Percentiles rank a stretch among this genome's conserved stretches.
Evolutionary conservation across 2,113 vertebrate genomes (phyloP).

Genomic region (Seriola dumerili): DNA sequence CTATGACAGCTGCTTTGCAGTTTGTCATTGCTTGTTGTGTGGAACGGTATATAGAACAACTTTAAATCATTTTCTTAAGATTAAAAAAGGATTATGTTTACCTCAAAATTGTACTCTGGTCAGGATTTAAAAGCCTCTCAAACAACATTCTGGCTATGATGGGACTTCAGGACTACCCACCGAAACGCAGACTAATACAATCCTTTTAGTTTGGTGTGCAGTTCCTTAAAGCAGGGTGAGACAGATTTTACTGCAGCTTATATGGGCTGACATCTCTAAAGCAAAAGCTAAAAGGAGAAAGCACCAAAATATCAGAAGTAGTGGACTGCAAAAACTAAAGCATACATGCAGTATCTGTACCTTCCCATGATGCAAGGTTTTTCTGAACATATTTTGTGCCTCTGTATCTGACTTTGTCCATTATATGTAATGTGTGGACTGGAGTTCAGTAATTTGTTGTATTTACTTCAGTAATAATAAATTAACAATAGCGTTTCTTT

Average conservation of each 20-base stretch:
- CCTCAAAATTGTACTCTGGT: slow-evolving; percentile 1
- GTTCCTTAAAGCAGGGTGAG: background rate
- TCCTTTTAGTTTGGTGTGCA: background rate
- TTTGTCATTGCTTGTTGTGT: slow-evolving; percentile 26
- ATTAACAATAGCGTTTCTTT: background rate
- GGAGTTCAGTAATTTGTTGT: no score
- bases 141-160: background rate
- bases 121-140: slow-evolving; percentile 26
- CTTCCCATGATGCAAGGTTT: background rate
- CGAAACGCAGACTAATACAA: background rate
- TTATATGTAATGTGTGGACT: no score
- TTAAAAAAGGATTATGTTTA: slow-evolving; percentile 36
- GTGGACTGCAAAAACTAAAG: background rate
- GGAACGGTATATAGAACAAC: slow-evolving; percentile 13
- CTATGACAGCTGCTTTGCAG: slow-evolving; percentile 41
- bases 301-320: background rate
- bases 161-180: slow-evolving; percentile 11
- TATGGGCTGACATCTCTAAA: background rate
- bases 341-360: background rate
- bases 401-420: no score
- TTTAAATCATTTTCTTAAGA: slow-evolving; percentile 23
- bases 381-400: background rate
- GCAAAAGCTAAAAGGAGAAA: background rate
- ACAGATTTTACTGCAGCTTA: background rate
- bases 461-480: no score